These are phyloP conservation scores for Tenualosa ilisha DNA, from an alignment of 2,797 vertebrate genomes.

Conservation along the genomic window DNA sequence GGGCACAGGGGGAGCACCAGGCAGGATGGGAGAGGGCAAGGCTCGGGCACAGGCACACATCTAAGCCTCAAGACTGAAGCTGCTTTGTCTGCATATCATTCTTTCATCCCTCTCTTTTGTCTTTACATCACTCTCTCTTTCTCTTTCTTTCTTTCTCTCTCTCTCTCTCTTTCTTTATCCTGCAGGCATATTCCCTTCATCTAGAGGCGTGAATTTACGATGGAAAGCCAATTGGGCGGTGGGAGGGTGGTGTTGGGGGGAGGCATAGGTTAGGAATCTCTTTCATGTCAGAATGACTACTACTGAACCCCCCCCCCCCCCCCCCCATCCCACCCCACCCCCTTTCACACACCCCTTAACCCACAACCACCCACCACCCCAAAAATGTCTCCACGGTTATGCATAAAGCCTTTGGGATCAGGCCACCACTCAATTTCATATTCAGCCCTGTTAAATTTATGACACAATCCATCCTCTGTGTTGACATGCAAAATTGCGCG, in stretches of 20 bases:
- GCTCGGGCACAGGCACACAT: conserved; percentile 35
- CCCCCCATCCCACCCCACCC: conserved; percentile 30
- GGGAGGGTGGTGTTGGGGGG: conserved; percentile 19
- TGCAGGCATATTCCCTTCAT: conserved; percentile 50
- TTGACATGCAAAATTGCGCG: not conserved
- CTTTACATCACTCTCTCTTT: not conserved
- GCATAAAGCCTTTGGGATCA: not conserved
- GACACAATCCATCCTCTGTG: conserved; percentile 21
- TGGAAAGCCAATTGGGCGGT: conserved; percentile 26
- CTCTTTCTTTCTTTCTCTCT: not conserved
- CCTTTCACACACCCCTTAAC: conserved; percentile 24
- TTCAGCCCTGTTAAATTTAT: conserved; percentile 7
- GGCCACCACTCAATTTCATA: not conserved
- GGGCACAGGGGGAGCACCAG: conserved; percentile 31
- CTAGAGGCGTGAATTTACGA: conserved; percentile 45
- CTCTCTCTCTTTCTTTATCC: conserved; percentile 46
- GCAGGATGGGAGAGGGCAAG: not conserved
- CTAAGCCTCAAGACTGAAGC: conserved; percentile 43
- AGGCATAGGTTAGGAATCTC: conserved; percentile 49
- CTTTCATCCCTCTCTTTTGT: not conserved
- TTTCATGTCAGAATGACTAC: conserved; percentile 34
- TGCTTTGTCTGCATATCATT: conserved; percentile 32
- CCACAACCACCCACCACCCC: not conserved
- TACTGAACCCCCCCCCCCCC: conserved; percentile 34
- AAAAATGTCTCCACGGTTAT: not conserved